These are phyloP conservation scores for Liodrosophila aerea DNA, from an alignment of 2,888 invertebrate species.

Conservation along the genomic window DNA sequence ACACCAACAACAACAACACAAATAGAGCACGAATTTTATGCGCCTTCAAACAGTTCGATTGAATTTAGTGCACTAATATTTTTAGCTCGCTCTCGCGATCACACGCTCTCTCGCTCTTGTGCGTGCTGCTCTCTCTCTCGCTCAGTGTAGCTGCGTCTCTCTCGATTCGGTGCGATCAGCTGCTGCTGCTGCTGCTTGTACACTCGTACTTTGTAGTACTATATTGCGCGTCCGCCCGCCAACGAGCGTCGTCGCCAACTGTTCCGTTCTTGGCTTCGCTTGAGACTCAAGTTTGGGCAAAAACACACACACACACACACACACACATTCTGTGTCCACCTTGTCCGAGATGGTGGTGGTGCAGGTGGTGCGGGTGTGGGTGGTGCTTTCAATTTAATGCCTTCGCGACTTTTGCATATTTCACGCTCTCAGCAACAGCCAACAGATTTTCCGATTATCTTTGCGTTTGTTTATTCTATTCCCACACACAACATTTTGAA, in stretches of 20 bases:
- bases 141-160: conserved; percentile 11
- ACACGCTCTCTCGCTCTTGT: conserved; percentile 3
- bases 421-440: conserved; percentile 49
- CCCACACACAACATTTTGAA: too few relatives aligned
- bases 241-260: conserved; percentile 64
- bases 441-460: conserved; percentile 1
- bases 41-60: conserved; percentile 30
- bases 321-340: conserved; percentile 19
- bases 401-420: conserved; percentile 46
- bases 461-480: background rate
- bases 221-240: conserved; percentile 62
- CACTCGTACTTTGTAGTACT: conserved; percentile 10
- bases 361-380: background rate
- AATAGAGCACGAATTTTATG: conserved; percentile 11
- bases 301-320: too few relatives aligned
- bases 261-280: too few relatives aligned
- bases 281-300: background rate
- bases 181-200: conserved; percentile 1
- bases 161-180: conserved; percentile 22
- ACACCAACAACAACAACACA: conserved; percentile 18
- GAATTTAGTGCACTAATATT: conserved; percentile 32
- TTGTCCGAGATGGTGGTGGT: conserved; percentile 1
- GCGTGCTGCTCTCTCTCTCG: background rate
- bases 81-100: conserved; percentile 19
- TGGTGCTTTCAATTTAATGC: conserved; percentile 36